phyloP scores from a whole-genome alignment of 2,113 vertebrate species.

The Climacteris rufus region DNA sequence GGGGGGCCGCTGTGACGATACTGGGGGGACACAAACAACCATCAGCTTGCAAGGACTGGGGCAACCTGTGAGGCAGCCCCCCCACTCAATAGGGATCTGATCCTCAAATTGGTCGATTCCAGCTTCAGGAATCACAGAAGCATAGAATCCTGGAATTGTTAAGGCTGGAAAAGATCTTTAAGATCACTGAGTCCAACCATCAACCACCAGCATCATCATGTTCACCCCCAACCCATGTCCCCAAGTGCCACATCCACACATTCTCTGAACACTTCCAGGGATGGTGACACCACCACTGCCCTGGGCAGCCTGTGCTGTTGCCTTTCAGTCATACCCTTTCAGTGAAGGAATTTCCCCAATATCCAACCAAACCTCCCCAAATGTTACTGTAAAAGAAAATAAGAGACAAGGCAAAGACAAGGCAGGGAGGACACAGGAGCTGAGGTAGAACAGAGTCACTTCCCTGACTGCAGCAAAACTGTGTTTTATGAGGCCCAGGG shows the following conservation, averaged over 20 bases:
- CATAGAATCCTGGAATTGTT: no score
- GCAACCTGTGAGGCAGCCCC: background rate
- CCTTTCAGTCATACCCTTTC: background rate
- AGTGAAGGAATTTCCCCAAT: background rate
- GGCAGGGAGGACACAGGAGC: background rate
- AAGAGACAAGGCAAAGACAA: background rate
- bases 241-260: background rate
- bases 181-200: background rate
- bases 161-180: background rate
- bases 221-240: background rate
- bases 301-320: background rate
- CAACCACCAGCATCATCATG: background rate
- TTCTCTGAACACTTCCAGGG: background rate
- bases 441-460: background rate
- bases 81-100: background rate
- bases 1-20: slow-evolving; percentile 90
- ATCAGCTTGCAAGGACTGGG: background rate
- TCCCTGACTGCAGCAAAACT: background rate
- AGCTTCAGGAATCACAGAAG: background rate
- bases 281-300: background rate
- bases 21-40: slow-evolving; percentile 59
- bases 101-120: background rate
- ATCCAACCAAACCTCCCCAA: background rate
- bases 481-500: background rate
- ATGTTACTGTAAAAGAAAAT: background rate